Conservation (phyloP, 1,140 invertebrate species). For the Asobara japonica region DNA sequence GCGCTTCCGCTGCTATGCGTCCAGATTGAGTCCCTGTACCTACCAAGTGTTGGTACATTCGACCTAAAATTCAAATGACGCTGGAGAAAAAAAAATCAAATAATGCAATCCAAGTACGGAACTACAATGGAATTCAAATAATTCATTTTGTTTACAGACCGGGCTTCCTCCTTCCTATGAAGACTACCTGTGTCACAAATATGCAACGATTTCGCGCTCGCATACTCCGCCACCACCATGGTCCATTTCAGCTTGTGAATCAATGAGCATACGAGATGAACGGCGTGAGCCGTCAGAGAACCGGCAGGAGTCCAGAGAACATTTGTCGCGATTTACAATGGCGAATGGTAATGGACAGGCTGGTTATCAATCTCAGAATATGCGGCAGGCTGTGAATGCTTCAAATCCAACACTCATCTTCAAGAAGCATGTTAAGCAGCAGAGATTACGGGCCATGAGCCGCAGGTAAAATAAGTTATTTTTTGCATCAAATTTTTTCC, state of each 20-base stretch:
- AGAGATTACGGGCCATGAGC: constrained; percentile 55
- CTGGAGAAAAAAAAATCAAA: no score
- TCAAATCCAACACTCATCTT: background rate
- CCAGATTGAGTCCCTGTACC: no score
- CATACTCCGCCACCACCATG: constrained; percentile 63
- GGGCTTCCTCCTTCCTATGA: constrained; percentile 63
- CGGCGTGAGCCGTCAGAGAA: constrained; percentile 51
- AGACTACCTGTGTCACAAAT: constrained; percentile 59
- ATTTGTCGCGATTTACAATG: constrained; percentile 49
- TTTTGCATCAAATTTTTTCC: background rate
- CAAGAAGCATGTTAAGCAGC: constrained; percentile 55
- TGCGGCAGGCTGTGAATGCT: constrained; percentile 26
- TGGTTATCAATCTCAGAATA: constrained; percentile 41
- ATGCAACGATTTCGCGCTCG: constrained; percentile 57
- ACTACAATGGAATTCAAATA: background rate
- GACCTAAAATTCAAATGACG: no score
- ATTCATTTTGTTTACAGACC: constrained; percentile 42
- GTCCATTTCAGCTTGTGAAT: constrained; percentile 51
- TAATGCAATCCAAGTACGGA: background rate
- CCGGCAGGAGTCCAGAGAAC: constrained; percentile 56
- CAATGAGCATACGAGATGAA: constrained; percentile 39
- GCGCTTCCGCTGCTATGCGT: no score
- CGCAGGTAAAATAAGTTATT: constrained; percentile 50
- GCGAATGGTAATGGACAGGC: constrained; percentile 45
- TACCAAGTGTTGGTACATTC: no score